phyloP scores from a whole-genome alignment of 2,888 invertebrate species.

The Harpalus rufipes region DNA sequence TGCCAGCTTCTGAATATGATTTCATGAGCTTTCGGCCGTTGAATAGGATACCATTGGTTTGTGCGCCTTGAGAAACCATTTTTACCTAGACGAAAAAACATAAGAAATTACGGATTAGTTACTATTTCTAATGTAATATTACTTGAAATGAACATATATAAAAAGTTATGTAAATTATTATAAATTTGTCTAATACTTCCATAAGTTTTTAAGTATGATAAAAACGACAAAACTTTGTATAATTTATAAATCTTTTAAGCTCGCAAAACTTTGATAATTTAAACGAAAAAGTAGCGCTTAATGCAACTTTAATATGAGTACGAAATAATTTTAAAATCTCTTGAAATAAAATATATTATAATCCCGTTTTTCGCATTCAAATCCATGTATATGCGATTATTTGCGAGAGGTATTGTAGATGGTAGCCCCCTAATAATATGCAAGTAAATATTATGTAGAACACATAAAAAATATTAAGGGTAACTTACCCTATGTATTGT shows the following conservation, averaged over 20 bases:
- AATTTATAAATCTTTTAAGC: not conserved
- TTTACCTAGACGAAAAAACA: slow-evolving; percentile 81
- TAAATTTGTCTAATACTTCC: not conserved
- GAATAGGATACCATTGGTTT: slow-evolving; percentile 87
- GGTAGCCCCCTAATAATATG: no score
- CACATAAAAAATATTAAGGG: no score
- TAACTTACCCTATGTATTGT: slow-evolving; percentile 86
- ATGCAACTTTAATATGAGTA: not conserved
- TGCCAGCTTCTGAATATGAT: slow-evolving; percentile 89
- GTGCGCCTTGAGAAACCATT: slow-evolving; percentile 94
- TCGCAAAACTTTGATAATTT: not conserved
- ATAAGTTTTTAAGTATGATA: not conserved
- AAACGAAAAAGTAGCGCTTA: not conserved
- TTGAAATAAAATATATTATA: no score
- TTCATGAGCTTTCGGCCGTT: slow-evolving; percentile 89
- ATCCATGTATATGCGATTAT: no score
- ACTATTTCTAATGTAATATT: not conserved
- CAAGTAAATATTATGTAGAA: no score
- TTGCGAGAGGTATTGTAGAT: no score
- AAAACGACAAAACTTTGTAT: not conserved
- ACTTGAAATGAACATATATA: not conserved
- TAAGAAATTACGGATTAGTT: not conserved
- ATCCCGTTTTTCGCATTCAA: no score
- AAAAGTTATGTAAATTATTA: not conserved
- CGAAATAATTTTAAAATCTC: no score